Evolutionary conservation across 2,113 vertebrate genomes (phyloP).

Genomic region (Psilopsiagon aymara): DNA sequence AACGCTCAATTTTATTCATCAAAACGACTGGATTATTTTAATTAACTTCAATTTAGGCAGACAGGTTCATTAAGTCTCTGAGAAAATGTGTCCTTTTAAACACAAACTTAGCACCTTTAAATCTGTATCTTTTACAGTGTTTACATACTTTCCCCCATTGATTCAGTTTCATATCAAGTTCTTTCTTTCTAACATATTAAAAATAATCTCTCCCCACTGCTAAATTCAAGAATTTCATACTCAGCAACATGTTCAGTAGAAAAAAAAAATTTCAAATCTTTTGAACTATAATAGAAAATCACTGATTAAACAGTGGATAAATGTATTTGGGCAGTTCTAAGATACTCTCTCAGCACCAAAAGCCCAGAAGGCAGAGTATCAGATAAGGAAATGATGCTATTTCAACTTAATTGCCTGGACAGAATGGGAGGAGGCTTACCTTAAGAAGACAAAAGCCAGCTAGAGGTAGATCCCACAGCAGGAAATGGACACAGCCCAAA

Average conservation of each 20-base stretch:
- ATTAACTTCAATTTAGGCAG: neutral
- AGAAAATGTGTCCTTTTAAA: neutral
- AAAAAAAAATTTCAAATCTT: neutral
- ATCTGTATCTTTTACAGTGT: neutral
- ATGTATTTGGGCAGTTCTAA: neutral
- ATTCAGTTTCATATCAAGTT: neutral
- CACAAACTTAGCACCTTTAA: neutral
- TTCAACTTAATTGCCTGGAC: neutral
- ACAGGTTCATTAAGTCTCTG: neutral
- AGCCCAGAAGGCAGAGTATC: neutral
- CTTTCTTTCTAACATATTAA: neutral
- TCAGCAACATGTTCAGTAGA: neutral
- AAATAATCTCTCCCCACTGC: neutral
- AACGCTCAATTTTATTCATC: neutral
- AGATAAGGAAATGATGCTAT: neutral
- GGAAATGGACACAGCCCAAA: neutral
- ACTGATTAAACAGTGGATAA: neutral
- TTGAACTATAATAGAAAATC: neutral
- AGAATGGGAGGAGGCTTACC: accelerated
- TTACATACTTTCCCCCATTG: neutral
- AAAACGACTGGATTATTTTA: neutral
- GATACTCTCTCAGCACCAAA: neutral
- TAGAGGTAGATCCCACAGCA: neutral
- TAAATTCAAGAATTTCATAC: neutral
- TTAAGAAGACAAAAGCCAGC: neutral